Evolutionary conservation across 2,797 vertebrate species (phyloP).

Genomic region (Xenentodon cancila): DNA sequence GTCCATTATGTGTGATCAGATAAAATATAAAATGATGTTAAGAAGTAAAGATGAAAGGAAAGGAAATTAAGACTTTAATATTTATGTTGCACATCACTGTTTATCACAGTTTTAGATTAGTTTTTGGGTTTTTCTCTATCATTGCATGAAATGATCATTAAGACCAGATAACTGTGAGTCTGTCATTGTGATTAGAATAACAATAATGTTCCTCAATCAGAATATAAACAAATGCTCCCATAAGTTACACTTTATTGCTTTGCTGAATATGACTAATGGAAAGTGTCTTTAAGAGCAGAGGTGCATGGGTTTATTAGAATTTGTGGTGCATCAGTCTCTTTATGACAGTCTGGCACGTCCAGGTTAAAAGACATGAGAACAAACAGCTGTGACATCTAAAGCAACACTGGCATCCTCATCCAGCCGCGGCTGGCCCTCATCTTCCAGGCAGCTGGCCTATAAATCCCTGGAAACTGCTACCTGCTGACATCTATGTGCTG

Average conservation of each 20-base stretch:
- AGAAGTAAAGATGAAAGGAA: not conserved
- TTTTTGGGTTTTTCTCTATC: not conserved
- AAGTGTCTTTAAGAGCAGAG: not conserved
- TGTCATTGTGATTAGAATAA: not conserved
- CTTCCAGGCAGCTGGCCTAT: slow-evolving; percentile 26
- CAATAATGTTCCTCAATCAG: not conserved
- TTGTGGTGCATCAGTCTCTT: slow-evolving; percentile 17
- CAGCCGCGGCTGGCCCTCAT: slow-evolving; percentile 22
- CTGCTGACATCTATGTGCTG: slow-evolving; percentile 44
- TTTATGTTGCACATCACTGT: not conserved
- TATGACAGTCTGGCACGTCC: slow-evolving; percentile 1
- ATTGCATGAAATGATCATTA: slow-evolving; percentile 2
- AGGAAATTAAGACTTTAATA: not conserved
- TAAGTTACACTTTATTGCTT: not conserved
- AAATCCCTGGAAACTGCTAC: slow-evolving; percentile 54
- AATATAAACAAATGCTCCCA: not conserved
- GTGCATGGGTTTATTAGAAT: not conserved
- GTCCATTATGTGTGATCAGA: slow-evolving; percentile 17
- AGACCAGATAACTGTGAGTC: not conserved
- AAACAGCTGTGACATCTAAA: slow-evolving; percentile 46
- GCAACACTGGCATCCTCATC: slow-evolving; percentile 18
- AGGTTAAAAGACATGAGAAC: slow-evolving; percentile 19
- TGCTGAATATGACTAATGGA: not conserved
- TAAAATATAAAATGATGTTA: slow-evolving; percentile 12
- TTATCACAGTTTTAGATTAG: not conserved